Evolutionary conservation across 1,140 invertebrate species (phyloP), one percentile per base, ranked within the genome.

Genomic region (Cydia pomonella): DNA sequence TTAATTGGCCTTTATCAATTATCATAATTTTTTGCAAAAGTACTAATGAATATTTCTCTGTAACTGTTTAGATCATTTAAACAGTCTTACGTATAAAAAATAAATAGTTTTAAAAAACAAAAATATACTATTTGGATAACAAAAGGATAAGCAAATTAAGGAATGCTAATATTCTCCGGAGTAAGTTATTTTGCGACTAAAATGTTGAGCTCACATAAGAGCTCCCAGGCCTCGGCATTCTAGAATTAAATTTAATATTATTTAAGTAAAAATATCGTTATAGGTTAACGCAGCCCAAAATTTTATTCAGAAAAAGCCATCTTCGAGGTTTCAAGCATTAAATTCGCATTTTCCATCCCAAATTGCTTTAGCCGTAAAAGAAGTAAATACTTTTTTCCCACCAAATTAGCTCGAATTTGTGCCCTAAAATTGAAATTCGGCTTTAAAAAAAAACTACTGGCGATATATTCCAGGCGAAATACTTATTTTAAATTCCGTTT

Each of bases 401-500:
- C 50, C 4, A 66, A 66, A 66, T 38, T 18, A 66, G 16, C 9
- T 13, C 2, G n/a, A 25, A 23, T 21, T 13, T 2, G 12, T 0
- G 5, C 12, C 59, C 25, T 13, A 63, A 63, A 63, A 63, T 63
- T 63, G 1, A 66, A 33, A 66, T 66, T 66, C 29, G 12, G 63
- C 63, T 66, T 27, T n/a, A n/a, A n/a, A n/a, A n/a, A 66, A 66
- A 66, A 63, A 63, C 62, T 63, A 66, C 63, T 27, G 27, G 5
- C 63, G 25, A 63, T 66, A 66, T 66, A 66, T 66, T 29, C 29
- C 27, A 29, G n/a, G 16, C 27, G 27, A 33, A 66, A 38, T 16
- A 66, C 63, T 66, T 66, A 66, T 66, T 66, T 66, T 66, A 66
- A 66, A 66, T 66, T 66, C 63, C 29, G 63, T 66, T 29, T 66